A percentile compares a stretch with the other conserved stretches of the same genome.
phyloP scores from a whole-genome alignment of 1,140 invertebrate species.

The Cylas formicarius region DNA sequence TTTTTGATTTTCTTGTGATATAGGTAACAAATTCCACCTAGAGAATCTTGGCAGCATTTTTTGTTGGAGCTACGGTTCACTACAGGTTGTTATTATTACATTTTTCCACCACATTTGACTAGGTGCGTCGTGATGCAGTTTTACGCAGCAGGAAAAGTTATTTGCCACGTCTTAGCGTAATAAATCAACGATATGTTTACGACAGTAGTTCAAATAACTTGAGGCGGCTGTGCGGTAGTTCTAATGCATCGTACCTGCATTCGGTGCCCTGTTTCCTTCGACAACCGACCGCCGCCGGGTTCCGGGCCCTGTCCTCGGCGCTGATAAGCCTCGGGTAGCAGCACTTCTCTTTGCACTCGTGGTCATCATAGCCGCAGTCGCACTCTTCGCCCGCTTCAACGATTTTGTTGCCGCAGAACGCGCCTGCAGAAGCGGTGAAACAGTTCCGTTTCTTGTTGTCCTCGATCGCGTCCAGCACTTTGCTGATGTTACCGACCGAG shows the following conservation, averaged over 20 bases:
- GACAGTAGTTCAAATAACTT: no score
- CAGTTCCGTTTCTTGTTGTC: constrained; percentile 93
- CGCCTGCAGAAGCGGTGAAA: constrained; percentile 77
- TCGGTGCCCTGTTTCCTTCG: constrained; percentile 66
- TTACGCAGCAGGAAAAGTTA: no score
- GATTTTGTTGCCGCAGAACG: constrained; percentile 99
- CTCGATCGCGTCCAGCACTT: constrained; percentile 84
- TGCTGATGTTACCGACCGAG: constrained; percentile 91
- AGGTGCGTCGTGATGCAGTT: no score
- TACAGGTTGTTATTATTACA: no score
- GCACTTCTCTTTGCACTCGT: constrained; percentile 88
- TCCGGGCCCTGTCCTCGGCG: constrained; percentile 58
- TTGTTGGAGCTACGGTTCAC: no score
- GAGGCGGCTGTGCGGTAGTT: no score
- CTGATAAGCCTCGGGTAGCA: constrained; percentile 83
- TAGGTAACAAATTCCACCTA: no score
- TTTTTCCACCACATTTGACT: no score
- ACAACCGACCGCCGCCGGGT: constrained; percentile 72
- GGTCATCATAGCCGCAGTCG: constrained; percentile 94
- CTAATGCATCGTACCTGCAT: constrained; percentile 58
- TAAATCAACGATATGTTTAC: no score
- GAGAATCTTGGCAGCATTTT: no score
- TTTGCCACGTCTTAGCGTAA: no score
- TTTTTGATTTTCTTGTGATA: no score
- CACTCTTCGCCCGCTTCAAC: constrained; percentile 97